Percentiles rank a stretch among this genome's conserved stretches.
phyloP scores from a whole-genome alignment of 2,888 invertebrate species.

The Macaria notata region DNA sequence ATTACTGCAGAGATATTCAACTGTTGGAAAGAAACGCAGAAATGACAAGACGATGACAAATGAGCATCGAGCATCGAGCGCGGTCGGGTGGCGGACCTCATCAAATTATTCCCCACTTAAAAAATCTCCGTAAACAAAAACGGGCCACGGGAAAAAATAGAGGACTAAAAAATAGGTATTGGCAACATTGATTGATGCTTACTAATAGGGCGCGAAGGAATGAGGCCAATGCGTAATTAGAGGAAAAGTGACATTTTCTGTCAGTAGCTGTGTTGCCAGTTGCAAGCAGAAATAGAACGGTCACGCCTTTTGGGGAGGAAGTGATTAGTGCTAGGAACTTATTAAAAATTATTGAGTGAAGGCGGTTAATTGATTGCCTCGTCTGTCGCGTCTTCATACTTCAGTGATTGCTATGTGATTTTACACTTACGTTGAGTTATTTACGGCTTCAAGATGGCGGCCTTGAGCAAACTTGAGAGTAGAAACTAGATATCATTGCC shows the following conservation, averaged over 20 bases:
- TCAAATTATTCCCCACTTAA: conserved; percentile 82
- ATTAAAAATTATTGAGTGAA: conserved; percentile 82
- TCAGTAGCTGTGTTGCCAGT: conserved; percentile 68
- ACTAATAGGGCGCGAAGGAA: conserved; percentile 82
- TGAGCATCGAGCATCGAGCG: conserved; percentile 75
- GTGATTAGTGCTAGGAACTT: conserved; percentile 78
- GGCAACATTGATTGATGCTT: conserved; percentile 83
- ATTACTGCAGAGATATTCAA: conserved; percentile 77
- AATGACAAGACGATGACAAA: conserved; percentile 83
- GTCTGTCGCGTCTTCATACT: conserved; percentile 47
- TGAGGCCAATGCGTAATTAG: conserved; percentile 78
- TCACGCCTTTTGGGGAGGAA: conserved; percentile 76
- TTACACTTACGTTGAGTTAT: conserved; percentile 43
- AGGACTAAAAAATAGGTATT: conserved; percentile 79
- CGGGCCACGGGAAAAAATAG: conserved; percentile 70
- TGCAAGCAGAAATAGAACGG: conserved; percentile 73
- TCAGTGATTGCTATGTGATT: conserved; percentile 14
- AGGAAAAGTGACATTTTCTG: conserved; percentile 80
- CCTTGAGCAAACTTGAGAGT: no score
- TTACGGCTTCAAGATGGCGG: neutral
- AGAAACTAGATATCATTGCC: no score
- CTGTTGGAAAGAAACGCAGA: conserved; percentile 79
- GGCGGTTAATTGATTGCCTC: conserved; percentile 72
- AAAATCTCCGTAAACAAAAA: conserved; percentile 82
- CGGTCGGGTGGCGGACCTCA: conserved; percentile 82